Percentiles rank a stretch among this genome's conserved stretches.
These are phyloP conservation scores for Varanus komodoensis DNA, from an alignment of 2,113 vertebrate species.

Conservation along the genomic window DNA sequence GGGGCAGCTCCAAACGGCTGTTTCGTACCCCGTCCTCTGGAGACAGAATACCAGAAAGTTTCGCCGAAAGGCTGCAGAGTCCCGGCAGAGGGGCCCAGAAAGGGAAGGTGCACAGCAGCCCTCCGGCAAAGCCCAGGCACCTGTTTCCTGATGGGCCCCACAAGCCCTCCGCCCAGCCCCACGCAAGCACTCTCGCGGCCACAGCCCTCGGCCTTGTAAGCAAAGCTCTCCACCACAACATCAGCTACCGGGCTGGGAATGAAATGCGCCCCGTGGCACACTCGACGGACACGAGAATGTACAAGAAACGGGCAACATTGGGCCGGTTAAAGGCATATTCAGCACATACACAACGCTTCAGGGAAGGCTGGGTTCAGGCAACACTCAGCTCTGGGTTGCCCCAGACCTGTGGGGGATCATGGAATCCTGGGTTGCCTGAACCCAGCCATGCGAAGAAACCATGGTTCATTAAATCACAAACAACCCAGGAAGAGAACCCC, in stretches of 20 bases:
- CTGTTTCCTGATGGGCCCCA: not conserved
- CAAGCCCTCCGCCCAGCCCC: not conserved
- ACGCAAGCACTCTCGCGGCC: not conserved
- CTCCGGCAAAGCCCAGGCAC: too few relatives aligned
- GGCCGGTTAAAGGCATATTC: not conserved
- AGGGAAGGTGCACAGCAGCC: not conserved
- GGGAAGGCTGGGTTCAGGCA: too few relatives aligned
- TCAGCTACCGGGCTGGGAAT: not conserved
- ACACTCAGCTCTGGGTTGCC: too few relatives aligned
- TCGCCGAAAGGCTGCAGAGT: not conserved
- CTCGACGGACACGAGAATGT: not conserved
- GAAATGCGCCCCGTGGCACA: not conserved
- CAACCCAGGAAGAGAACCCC: too few relatives aligned
- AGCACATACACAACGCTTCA: not conserved
- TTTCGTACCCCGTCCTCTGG: not conserved
- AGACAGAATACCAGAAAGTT: not conserved
- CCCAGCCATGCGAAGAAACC: too few relatives aligned
- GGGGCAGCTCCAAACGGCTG: not conserved
- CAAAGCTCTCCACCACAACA: not conserved
- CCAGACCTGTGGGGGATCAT: too few relatives aligned
- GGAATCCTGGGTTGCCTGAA: too few relatives aligned
- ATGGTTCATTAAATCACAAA: too few relatives aligned
- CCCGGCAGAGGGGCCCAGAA: not conserved
- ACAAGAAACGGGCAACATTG: not conserved
- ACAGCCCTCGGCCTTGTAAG: not conserved